Evolutionary conservation across 2,113 vertebrate species (phyloP).

Genomic region (Struthio camelus): DNA sequence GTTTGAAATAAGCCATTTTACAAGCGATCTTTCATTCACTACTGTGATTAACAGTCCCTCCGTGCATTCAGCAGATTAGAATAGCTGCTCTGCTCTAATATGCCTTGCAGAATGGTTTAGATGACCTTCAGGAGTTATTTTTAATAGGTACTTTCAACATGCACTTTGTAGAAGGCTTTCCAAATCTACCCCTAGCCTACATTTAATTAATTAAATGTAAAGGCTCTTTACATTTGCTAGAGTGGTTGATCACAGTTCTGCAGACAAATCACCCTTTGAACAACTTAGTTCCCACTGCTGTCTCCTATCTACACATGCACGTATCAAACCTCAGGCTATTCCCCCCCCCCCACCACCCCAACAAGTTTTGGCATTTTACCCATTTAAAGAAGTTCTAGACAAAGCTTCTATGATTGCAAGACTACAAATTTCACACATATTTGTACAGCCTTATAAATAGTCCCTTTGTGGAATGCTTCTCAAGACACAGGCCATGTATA

Average conservation of each 20-base stretch:
- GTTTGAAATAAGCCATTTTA: not conserved
- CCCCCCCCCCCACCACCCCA: not conserved
- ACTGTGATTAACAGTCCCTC: not conserved
- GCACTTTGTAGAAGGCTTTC: rapidly evolving
- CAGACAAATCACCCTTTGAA: not conserved
- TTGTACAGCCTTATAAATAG: not conserved
- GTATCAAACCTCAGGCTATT: not conserved
- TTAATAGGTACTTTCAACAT: rapidly evolving
- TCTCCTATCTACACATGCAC: rapidly evolving
- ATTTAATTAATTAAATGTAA: rapidly evolving
- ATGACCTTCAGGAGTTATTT: rapidly evolving
- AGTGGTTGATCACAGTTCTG: rapidly evolving
- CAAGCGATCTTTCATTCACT: not conserved
- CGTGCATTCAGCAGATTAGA: rapidly evolving
- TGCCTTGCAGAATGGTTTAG: rapidly evolving
- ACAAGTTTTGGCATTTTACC: not conserved
- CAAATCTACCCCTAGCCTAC: rapidly evolving
- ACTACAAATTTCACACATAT: not conserved
- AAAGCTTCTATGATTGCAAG: not conserved
- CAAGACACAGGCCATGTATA: rapidly evolving
- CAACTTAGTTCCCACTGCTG: not conserved
- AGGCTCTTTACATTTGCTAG: rapidly evolving
- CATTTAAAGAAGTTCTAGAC: rapidly evolving
- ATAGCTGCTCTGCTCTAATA: not conserved
- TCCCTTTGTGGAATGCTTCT: not conserved